phyloP scores from a whole-genome alignment of 2,888 invertebrate species.

The Chamaedrilus cognettii region DNA sequence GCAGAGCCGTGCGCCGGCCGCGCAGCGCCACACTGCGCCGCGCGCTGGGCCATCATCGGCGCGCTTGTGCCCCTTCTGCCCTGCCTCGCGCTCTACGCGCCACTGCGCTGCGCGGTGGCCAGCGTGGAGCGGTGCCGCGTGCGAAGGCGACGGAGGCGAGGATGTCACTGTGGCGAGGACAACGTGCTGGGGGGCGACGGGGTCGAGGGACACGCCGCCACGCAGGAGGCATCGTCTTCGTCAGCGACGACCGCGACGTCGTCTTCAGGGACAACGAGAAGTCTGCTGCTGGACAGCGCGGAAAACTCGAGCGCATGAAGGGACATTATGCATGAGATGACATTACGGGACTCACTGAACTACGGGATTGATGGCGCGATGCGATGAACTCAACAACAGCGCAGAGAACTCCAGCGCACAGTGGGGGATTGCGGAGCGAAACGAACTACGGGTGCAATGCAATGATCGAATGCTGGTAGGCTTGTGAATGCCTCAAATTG shows the following conservation, averaged over 20 bases:
- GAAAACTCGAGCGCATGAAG: neutral
- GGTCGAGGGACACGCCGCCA: too few relatives aligned
- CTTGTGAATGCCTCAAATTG: too few relatives aligned
- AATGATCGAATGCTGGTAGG: too few relatives aligned
- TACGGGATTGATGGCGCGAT: too few relatives aligned
- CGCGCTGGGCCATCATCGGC: conserved; percentile 84
- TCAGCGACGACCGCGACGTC: neutral
- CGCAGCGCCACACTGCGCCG: conserved; percentile 70
- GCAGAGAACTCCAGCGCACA: too few relatives aligned
- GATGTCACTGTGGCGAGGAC: neutral
- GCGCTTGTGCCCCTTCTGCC: conserved; percentile 75
- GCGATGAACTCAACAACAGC: too few relatives aligned
- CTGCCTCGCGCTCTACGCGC: conserved; percentile 93
- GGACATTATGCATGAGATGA: too few relatives aligned
- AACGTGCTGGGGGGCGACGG: too few relatives aligned
- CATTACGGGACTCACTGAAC: too few relatives aligned
- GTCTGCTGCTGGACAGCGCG: neutral
- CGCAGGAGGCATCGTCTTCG: neutral
- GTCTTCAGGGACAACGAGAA: neutral
- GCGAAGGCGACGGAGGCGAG: neutral
- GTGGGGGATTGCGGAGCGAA: too few relatives aligned
- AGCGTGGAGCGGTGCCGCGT: neutral
- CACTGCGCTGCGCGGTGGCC: conserved; percentile 52
- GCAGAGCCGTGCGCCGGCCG: conserved; percentile 65
- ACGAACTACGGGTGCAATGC: too few relatives aligned